Evolutionary conservation across 2,888 invertebrate genomes (phyloP), one percentile per base, ranked within the genome.

Genomic region (Gerosis bhagava): DNA sequence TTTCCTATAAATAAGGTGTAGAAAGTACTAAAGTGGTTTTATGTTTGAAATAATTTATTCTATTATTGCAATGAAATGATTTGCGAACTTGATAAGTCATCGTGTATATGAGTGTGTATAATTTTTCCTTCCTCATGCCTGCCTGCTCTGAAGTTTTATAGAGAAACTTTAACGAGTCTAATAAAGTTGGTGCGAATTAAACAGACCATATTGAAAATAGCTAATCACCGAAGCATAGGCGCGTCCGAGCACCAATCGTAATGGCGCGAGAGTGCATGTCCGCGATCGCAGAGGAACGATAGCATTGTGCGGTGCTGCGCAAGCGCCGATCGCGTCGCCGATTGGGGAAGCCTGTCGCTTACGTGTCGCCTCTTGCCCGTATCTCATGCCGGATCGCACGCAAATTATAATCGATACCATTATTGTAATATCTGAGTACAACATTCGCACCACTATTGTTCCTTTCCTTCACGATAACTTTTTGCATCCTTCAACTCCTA

Each of bases 341-440:
- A 86, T 86, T 79, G 75, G 76, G 71, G 65, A 66, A 70, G 76
- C 73, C 86, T 86, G 86, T 87, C 87, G 82, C 82, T 86, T 82
- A 83, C 77, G 73, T 79, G 86, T 86, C 86, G 83, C 80, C 77
- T 77, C 73, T 66, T 71, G 67, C 71, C 72, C 68, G 65, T 87
- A 87, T 86, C 87, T 72, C 73, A 54, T 57, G 69, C 73, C 73
- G 76, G 75, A 87, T 88, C 87, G 81, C 84, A 88, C 87, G 87
- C 87, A 87, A 88, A 88, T 88, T 88, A 88, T 88, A 86, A 87
- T 83, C 87, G 87, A 88, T 86, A 86, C 87, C 84, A 87, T 86
- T 88, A 88, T 88, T 87, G 87, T 87, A 83, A 86, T 83, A 86
- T 81, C 77, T 74, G 65, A 77, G 71, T 77, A 77, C 76, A 77